A percentile compares a stretch with the other conserved stretches of the same genome.
These are phyloP conservation scores for Leptopilina drosophilae DNA, from an alignment of 2,888 invertebrate species.

Conservation along the genomic window DNA sequence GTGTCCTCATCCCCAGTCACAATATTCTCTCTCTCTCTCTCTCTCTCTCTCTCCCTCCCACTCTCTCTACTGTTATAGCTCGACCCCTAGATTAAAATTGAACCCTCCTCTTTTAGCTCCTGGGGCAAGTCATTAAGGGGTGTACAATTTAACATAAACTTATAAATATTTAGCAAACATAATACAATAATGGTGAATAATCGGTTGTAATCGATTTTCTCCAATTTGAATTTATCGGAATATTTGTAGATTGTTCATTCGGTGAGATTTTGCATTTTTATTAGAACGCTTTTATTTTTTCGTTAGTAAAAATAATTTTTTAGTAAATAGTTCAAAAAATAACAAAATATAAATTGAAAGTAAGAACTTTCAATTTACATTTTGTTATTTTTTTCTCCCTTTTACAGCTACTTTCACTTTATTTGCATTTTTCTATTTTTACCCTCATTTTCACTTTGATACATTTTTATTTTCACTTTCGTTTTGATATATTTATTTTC, in stretches of 20 bases:
- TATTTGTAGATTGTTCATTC: not conserved
- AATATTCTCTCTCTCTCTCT: conserved; percentile 48
- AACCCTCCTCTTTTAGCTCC: conserved; percentile 8
- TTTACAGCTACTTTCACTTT: too few relatives aligned
- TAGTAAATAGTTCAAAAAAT: too few relatives aligned
- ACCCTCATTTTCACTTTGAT: too few relatives aligned
- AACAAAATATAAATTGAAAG: too few relatives aligned
- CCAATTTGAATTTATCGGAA: conserved; percentile 6
- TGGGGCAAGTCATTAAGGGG: conserved; percentile 12
- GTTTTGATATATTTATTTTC: too few relatives aligned
- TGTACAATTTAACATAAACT: conserved; percentile 28
- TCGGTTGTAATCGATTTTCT: not conserved
- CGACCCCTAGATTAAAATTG: conserved; percentile 57
- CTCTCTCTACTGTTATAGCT: conserved; percentile 47
- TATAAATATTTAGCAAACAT: conserved; percentile 34
- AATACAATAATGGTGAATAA: not conserved
- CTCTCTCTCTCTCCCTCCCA: conserved; percentile 19
- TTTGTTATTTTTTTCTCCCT: too few relatives aligned
- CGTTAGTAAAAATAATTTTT: too few relatives aligned
- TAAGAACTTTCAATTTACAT: too few relatives aligned
- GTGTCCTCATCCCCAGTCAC: conserved; percentile 47
- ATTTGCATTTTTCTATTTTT: too few relatives aligned
- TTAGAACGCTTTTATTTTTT: not conserved
- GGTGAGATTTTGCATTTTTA: not conserved
- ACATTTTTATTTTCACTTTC: too few relatives aligned